These are phyloP conservation scores for Calidris pugnax DNA, from an alignment of 2,113 vertebrate genomes.

Conservation along the genomic window DNA sequence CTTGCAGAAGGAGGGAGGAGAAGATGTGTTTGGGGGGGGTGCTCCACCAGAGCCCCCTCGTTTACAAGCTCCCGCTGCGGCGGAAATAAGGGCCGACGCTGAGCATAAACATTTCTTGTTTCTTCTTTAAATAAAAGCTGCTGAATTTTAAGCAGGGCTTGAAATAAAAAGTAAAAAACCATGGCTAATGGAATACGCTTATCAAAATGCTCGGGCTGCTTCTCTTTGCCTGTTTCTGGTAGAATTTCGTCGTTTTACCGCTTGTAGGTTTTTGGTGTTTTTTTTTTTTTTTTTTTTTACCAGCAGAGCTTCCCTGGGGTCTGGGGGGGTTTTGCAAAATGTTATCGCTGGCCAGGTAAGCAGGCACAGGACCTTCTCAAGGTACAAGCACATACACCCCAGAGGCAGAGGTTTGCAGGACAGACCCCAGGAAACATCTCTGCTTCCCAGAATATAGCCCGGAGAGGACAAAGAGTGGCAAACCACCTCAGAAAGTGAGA, in stretches of 20 bases:
- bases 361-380: not conserved
- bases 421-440: not conserved
- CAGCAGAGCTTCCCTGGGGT: not conserved
- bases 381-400: not conserved
- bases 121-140: not conserved
- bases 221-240: not conserved
- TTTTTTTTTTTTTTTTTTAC: too few relatives aligned
- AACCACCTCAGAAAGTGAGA: not conserved
- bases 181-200: not conserved
- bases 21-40: not conserved
- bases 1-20: not conserved
- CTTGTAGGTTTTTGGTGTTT: not conserved
- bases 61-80: not conserved
- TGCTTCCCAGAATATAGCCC: not conserved
- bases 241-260: not conserved
- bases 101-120: not conserved
- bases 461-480: not conserved
- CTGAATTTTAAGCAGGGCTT: slow-evolving; percentile 1
- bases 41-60: not conserved
- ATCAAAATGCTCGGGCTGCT: not conserved
- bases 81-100: not conserved
- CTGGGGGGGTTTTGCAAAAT: not conserved
- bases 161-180: slow-evolving; percentile 23
- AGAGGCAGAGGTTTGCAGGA: not conserved
- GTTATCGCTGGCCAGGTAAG: rapidly evolving